Evolutionary conservation across 1,140 invertebrate genomes (phyloP).

Genomic region (Diorhabda elongata): DNA sequence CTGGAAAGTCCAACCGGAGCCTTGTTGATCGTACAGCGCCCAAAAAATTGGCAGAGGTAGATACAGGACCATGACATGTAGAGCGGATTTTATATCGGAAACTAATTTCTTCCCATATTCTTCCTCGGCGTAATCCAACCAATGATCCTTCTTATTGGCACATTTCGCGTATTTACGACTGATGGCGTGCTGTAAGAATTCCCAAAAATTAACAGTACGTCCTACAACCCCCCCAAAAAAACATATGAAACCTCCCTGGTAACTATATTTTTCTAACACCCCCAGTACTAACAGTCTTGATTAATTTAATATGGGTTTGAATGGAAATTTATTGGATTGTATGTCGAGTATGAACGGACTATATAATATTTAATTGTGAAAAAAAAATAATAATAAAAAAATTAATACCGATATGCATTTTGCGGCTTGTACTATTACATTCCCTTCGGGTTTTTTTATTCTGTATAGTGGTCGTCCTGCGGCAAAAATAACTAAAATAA

Average conservation of each 20-base stretch:
- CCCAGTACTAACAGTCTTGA: too few species aligned
- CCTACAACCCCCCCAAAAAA: too few species aligned
- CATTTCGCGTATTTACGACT: conserved; percentile 35
- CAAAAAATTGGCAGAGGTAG: conserved; percentile 85
- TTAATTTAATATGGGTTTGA: too few species aligned
- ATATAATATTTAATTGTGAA: too few species aligned
- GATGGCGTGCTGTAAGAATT: conserved; percentile 46
- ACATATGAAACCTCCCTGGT: too few species aligned
- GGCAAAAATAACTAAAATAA: conserved; percentile 75
- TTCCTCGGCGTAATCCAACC: conserved; percentile 76
- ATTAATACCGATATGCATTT: conserved; percentile 67
- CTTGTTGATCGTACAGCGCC: conserved; percentile 85
- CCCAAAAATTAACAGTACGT: too few species aligned
- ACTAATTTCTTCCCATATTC: conserved; percentile 67
- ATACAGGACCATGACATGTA: conserved; percentile 73
- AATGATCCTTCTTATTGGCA: conserved; percentile 60
- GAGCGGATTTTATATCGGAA: conserved; percentile 68
- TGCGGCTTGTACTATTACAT: conserved; percentile 72
- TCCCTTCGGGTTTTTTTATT: conserved; percentile 75
- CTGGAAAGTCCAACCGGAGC: conserved; percentile 93
- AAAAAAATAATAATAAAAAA: too few species aligned
- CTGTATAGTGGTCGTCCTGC: conserved; percentile 72
- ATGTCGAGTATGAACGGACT: too few species aligned
- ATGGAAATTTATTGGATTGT: too few species aligned
- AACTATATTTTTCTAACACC: too few species aligned